These are phyloP conservation scores for Gymnorhina tibicen DNA, from an alignment of 2,113 vertebrate genomes.

Conservation along the genomic window DNA sequence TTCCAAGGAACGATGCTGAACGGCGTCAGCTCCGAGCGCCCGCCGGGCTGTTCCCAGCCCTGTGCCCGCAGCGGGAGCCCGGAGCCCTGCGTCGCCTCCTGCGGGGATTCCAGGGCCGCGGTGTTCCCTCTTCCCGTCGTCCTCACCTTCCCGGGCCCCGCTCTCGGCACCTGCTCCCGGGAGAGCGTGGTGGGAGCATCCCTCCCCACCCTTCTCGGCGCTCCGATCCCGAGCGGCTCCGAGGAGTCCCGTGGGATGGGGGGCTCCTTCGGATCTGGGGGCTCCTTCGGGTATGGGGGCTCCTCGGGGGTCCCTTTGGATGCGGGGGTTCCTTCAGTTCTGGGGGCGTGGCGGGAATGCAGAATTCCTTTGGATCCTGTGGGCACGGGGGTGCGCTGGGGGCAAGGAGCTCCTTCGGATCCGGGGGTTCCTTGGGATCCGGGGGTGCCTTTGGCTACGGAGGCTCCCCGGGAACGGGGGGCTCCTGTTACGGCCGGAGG, in stretches of 20 bases:
- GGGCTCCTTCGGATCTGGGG: neutral
- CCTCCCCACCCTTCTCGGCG: fast-evolving
- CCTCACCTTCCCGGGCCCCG: neutral
- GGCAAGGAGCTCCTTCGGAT: no score
- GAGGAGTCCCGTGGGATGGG: neutral
- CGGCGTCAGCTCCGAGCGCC: neutral
- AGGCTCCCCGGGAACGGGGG: neutral
- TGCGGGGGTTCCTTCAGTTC: no score
- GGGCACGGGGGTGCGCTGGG: no score
- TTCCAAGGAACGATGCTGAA: neutral
- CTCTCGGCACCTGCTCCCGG: neutral
- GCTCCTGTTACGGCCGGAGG: neutral
- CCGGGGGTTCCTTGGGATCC: neutral
- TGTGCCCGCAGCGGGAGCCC: neutral
- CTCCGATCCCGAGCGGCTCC: neutral
- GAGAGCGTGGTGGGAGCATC: neutral
- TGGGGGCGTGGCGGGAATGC: no score
- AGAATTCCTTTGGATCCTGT: no score
- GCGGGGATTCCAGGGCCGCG: neutral
- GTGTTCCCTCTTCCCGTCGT: neutral
- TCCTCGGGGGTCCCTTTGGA: neutral
- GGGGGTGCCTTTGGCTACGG: neutral
- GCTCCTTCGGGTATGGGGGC: neutral
- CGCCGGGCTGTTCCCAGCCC: neutral
- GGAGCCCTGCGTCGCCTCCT: neutral